These are phyloP conservation scores for Propithecus coquereli DNA, from an alignment of 2,113 vertebrate species.

Conservation along the genomic window DNA sequence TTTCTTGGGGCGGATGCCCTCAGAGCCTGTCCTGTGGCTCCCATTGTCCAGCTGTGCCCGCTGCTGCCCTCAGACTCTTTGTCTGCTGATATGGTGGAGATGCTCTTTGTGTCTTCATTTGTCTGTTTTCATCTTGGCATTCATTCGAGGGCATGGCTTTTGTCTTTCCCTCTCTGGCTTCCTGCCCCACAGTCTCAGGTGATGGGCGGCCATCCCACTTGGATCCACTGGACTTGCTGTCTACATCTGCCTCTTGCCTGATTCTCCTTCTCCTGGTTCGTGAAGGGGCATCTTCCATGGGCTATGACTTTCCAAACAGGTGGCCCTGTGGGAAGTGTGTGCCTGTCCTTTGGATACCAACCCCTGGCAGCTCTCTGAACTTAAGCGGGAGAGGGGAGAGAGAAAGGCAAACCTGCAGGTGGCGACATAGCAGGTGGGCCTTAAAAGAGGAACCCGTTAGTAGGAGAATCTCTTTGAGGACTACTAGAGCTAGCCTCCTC, in stretches of 20 bases:
- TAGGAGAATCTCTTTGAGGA: background rate
- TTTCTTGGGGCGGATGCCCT: background rate
- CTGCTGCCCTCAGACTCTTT: background rate
- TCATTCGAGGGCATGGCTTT: background rate
- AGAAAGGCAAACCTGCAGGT: background rate
- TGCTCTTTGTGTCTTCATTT: background rate
- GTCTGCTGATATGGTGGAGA: background rate
- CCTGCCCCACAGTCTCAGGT: background rate
- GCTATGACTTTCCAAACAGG: background rate
- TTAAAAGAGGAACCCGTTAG: background rate
- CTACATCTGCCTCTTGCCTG: background rate
- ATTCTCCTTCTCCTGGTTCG: background rate
- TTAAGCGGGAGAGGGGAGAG: background rate
- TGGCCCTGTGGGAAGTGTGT: background rate
- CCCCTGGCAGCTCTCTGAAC: background rate
- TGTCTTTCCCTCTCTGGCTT: background rate
- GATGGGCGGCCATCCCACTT: background rate
- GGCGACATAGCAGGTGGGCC: background rate
- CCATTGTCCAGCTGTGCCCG: background rate
- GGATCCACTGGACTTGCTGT: background rate
- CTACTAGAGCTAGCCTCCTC: background rate
- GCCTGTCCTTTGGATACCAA: background rate
- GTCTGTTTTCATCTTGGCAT: background rate
- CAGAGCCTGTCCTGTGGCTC: background rate
- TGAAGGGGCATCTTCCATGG: background rate